A percentile compares a stretch with the other conserved stretches of the same genome.
phyloP scores from a whole-genome alignment of 2,888 invertebrate species.

The Papilio demoleus region DNA sequence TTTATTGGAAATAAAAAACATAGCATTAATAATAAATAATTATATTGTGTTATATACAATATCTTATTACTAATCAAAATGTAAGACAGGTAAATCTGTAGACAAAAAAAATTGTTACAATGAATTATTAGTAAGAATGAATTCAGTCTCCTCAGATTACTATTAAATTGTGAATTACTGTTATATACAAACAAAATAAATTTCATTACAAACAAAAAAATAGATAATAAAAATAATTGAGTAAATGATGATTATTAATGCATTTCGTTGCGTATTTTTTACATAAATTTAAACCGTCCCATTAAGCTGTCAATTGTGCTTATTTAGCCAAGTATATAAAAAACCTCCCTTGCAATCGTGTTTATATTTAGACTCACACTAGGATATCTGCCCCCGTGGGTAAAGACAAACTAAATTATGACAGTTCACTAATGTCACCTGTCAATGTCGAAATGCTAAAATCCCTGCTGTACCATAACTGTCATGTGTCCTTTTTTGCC shows the following conservation, averaged over 20 bases:
- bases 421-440: no score
- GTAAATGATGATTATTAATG: no score
- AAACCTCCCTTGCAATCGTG: no score
- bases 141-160: conserved; percentile 34
- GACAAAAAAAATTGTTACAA: background rate
- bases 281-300: background rate
- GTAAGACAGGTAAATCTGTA: background rate
- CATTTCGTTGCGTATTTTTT: no score
- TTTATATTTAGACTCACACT: no score
- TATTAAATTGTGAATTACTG: conserved; percentile 12
- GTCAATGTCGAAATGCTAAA: no score
- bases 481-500: no score
- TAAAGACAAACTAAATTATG: no score
- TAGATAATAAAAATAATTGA: no score
- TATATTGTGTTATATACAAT: conserved; percentile 11
- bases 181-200: conserved; percentile 6
- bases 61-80: background rate
- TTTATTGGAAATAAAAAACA: conserved; percentile 5
- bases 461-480: no score
- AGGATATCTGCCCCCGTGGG: no score
- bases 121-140: conserved; percentile 33
- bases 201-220: background rate
- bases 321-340: no score
- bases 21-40: background rate
- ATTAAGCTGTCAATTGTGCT: conserved; percentile 3